Evolutionary conservation across 1,140 invertebrate genomes (phyloP), one percentile per base, ranked within the genome.

Genomic region (Brachionus manjavacas): DNA sequence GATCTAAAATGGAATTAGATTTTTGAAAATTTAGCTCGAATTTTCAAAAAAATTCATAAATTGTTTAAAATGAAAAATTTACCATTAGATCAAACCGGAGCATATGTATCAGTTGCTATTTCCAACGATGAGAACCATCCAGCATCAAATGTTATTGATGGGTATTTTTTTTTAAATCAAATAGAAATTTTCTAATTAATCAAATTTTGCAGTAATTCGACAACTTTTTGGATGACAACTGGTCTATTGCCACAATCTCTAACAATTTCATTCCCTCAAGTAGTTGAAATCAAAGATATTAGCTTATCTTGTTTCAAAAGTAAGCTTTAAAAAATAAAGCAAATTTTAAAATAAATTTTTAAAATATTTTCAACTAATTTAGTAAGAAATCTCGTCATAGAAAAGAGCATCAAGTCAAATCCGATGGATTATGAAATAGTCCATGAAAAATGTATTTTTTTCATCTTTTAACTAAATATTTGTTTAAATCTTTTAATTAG

Each of bases 61-160:
- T 9, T 60, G 9, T 28, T 31, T 14, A 49, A 76, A 76, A 76
- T 76, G 72, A 49, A 25, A 46, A 43, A 76, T 12, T 46, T 49
- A n/a, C 72, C 72, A 49, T 49, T 76, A 28, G 72, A 12, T 23
- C 16, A 76, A 76, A 49, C 41, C 11, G 72, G 41, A 49, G 72
- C 72, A 49, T 49, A 25, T 49, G 72, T 76, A 11, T 76, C 72
- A 49, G 20, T 76, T 28, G 72, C 72, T 76, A 49, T 76, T 25
- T 76, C 72, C 9, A 76, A 76, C n/a, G 72, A 76, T 49, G 72
- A 76, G 28, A 76, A 76, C n/a, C 72, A 76, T 76, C 72, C 72
- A 1, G 72, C 72, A 14, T 76, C 72, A 23, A 76, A 76, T 28
- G 72, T 76, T 25, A 46, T 76, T 12, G 72, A 76, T 49, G 72